Conservation (phyloP, 2,797 vertebrate genomes). For the Selene dorsalis region DNA sequence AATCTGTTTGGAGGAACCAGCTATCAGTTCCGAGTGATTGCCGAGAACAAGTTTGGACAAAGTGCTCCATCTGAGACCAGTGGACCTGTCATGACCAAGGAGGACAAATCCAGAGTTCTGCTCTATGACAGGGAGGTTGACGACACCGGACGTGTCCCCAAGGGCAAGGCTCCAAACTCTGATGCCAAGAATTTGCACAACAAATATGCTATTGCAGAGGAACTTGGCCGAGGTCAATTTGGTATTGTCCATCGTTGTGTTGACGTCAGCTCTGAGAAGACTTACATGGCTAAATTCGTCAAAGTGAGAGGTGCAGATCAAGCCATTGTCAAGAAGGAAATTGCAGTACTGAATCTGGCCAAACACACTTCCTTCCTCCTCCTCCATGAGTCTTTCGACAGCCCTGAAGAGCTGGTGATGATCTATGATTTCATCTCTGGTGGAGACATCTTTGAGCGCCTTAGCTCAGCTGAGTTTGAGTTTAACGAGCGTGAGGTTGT, state of each 20-base stretch:
- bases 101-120: constrained; percentile 95
- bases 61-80: constrained; percentile 95
- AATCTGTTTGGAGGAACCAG: constrained; percentile 98
- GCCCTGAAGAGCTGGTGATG: constrained; percentile 97
- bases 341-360: constrained; percentile 92
- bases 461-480: constrained; percentile 92
- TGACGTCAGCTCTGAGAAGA: constrained; percentile 93
- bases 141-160: constrained; percentile 87
- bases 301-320: constrained; percentile 99
- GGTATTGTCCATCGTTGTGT: constrained; percentile 96
- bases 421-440: constrained; percentile 99
- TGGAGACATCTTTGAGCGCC: constrained; percentile 95
- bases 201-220: constrained; percentile 97
- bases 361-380: constrained; percentile 92
- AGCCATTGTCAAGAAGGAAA: constrained; percentile 97
- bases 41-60: constrained; percentile 98
- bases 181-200: constrained; percentile 93
- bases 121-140: constrained; percentile 98
- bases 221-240: constrained; percentile 95
- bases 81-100: constrained; percentile 95
- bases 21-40: constrained; percentile 97
- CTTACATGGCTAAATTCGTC: constrained; percentile 97
- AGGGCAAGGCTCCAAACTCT: constrained; percentile 89
- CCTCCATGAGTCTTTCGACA: constrained; percentile 96
- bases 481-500: constrained; percentile 93